Base-by-base conservation (phyloP, 2,113 vertebrate genomes). In the Artemisiospiza belli region DNA sequence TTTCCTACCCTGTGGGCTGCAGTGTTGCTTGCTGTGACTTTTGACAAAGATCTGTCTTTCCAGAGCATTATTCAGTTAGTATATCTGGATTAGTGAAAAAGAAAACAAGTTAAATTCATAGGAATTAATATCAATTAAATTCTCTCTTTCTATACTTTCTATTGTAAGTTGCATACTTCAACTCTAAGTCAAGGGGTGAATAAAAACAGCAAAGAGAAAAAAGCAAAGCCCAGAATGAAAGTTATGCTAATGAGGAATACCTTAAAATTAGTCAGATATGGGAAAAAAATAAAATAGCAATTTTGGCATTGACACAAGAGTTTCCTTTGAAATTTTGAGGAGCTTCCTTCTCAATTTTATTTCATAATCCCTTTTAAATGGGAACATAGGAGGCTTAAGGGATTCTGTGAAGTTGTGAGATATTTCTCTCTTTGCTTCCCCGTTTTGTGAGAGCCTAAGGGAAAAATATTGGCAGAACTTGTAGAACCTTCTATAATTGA, bases 11-110 rank as follows among this genome's bases (percentile, higher is more conserved):
- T 14, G 5, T 72, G 35, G 37, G 9, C 62, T 83, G 74, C 67
- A 47, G 11, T 68, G 52, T 52, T 96, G 30, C 75, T 95, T 1
- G 1, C 78, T 91, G 67, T 27, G 31, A 55, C 47, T 87, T 95
- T 81, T 92, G 90, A 84, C 90, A 83, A 67, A 93, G 49, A 86
- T 83, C 6, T 94, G 5, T 96, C 76, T 90, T 96, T 91, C 63
- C 67, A 93, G 52, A 67, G 54, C 37, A 43, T 95, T 91, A 90
- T 95, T 95, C 79, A 79, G 58, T 96, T 94, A 92, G 74, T 91
- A 52, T 74, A 76, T 73, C 72, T 75, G 87, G 83, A 96, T 95
- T 90, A 96, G 73, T 90, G 78, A 96, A 95, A 96, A 97, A 91
- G 68, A 96, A 93, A 91, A 47, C 31, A 92, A 86, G 91, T 94